phyloP scores from a whole-genome alignment of 2,888 invertebrate species.

The Timema cristinae region DNA sequence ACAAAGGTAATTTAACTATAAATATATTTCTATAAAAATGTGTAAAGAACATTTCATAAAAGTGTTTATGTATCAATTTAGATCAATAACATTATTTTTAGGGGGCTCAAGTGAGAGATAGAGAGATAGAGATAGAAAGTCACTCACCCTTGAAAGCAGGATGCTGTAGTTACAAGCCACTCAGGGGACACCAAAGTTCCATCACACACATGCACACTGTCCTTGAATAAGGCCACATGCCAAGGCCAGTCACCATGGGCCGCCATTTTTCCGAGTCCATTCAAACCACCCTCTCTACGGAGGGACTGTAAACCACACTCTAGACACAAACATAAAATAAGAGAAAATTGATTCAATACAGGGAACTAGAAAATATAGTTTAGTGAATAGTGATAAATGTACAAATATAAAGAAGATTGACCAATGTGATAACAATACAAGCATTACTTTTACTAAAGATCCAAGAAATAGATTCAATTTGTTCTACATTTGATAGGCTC shows the following conservation, averaged over 20 bases:
- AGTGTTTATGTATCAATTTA: no score
- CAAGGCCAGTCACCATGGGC: conserved; percentile 90
- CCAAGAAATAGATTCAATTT: no score
- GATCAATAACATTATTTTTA: no score
- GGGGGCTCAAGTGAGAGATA: no score
- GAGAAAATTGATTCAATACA: not conserved
- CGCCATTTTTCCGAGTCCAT: conserved; percentile 65
- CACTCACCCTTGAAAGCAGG: conserved; percentile 68
- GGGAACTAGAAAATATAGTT: not conserved
- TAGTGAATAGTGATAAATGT: no score
- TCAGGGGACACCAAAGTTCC: conserved; percentile 75
- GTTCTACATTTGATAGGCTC: no score
- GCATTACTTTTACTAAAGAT: no score
- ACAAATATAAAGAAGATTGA: no score
- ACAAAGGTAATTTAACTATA: no score
- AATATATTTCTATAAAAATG: no score
- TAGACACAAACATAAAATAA: conserved; percentile 35
- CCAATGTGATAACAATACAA: no score
- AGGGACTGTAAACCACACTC: conserved; percentile 66
- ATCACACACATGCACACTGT: conserved; percentile 84
- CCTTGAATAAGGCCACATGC: conserved; percentile 77
- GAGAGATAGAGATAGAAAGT: not conserved
- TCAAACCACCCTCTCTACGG: conserved; percentile 42
- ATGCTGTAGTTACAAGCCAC: conserved; percentile 83
- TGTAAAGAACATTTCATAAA: no score